A percentile compares a stretch with the other conserved stretches of the same genome.
Conservation (phyloP, 2,797 vertebrate genomes). For the Meriones psammophilus region DNA sequence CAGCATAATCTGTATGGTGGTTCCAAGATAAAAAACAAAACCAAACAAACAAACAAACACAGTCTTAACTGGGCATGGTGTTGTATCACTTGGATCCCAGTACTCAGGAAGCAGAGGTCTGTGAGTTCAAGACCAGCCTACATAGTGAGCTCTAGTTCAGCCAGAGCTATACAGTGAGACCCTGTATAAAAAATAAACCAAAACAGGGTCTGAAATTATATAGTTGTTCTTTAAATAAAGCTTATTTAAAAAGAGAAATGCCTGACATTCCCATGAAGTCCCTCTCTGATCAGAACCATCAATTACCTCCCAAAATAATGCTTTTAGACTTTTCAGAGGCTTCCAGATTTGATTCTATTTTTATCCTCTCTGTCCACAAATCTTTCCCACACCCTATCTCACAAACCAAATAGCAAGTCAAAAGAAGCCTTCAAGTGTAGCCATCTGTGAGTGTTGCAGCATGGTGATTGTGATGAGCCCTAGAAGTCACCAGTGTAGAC, state of each 20-base stretch:
- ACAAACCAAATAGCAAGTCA: conserved; percentile 27
- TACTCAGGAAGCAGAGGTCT: neutral
- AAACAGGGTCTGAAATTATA: neutral
- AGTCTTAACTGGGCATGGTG: neutral
- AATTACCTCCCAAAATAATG: neutral
- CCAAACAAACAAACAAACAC: neutral
- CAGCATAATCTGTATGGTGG: neutral
- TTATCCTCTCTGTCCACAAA: conserved; percentile 6
- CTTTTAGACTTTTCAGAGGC: neutral
- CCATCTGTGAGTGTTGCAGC: conserved; percentile 15
- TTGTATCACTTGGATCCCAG: neutral
- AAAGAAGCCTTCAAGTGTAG: neutral
- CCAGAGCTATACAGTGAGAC: neutral
- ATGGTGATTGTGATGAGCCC: neutral
- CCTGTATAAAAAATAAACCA: neutral
- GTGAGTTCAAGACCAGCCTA: neutral
- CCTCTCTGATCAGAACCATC: neutral
- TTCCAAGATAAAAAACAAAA: neutral
- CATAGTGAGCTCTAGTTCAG: neutral
- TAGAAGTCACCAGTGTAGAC: neutral
- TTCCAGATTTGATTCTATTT: neutral
- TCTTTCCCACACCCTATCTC: conserved; percentile 31
- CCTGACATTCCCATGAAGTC: neutral
- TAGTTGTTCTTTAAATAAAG: neutral
- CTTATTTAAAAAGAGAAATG: conserved; percentile 37